A percentile compares a stretch with the other conserved stretches of the same genome.
Evolutionary conservation across 2,888 invertebrate species (phyloP).

Genomic region (Hipparchia semele): DNA sequence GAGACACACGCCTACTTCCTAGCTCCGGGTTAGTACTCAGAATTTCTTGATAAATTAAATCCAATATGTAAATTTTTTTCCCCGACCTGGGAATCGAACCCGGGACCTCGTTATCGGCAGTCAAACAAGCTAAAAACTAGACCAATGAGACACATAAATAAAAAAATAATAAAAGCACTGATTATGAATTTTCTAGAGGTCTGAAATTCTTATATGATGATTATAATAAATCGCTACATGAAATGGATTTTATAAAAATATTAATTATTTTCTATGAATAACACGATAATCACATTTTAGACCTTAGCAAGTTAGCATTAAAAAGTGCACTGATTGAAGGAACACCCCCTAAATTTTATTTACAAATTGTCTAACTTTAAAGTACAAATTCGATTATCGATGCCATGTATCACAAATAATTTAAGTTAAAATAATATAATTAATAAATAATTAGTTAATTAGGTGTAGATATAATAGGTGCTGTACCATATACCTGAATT

Average conservation of each 20-base stretch:
- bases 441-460: background rate
- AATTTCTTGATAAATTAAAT: no score
- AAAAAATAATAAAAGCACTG: background rate
- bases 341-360: conserved; percentile 5
- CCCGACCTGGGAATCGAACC: no score
- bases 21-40: no score
- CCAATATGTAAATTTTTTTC: no score
- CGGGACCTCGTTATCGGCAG: no score
- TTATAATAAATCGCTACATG: background rate
- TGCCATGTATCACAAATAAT: conserved; percentile 62
- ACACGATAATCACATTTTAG: background rate
- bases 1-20: no score
- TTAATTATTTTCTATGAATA: background rate
- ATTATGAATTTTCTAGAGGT: background rate
- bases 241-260: background rate
- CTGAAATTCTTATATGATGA: background rate
- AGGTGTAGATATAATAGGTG: conserved; percentile 1
- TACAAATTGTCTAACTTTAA: conserved; percentile 44
- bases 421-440: conserved; percentile 37
- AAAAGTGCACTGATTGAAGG: conserved; percentile 7
- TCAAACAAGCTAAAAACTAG: no score
- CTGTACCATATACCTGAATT: conserved; percentile 11
- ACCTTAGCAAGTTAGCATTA: background rate
- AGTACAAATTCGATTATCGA: conserved; percentile 67
- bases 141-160: no score